Evolutionary conservation across 2,888 invertebrate species (phyloP).

Genomic region (Anthrax anthrax): DNA sequence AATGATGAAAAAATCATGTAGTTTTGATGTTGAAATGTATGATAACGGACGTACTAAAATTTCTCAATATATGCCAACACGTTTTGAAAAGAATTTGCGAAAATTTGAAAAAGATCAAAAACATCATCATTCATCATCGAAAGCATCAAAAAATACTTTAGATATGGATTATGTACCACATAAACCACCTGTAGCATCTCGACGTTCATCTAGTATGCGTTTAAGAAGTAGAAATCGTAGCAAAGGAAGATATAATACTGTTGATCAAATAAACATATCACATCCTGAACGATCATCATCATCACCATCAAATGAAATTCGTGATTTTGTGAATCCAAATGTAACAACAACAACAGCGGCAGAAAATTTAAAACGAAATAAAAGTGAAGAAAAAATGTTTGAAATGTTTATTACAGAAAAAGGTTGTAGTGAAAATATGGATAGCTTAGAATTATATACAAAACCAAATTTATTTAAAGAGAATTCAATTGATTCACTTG

Average conservation of each 20-base stretch:
- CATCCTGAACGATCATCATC: slow-evolving; percentile 26
- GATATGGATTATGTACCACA: slow-evolving; percentile 49
- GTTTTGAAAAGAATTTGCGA: slow-evolving; percentile 41
- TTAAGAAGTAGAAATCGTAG: slow-evolving; percentile 38
- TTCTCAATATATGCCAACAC: slow-evolving; percentile 18
- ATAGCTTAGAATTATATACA: slow-evolving; percentile 43
- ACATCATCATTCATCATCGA: slow-evolving; percentile 23
- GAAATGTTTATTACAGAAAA: slow-evolving; percentile 47
- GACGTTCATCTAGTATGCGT: slow-evolving; percentile 50
- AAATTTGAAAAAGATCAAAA: slow-evolving; percentile 47
- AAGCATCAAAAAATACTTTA: slow-evolving; percentile 29
- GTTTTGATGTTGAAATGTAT: slow-evolving; percentile 24
- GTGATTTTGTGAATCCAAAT: slow-evolving; percentile 10
- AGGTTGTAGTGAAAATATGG: slow-evolving; percentile 45
- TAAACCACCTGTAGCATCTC: slow-evolving; percentile 58
- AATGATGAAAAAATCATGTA: slow-evolving; percentile 22
- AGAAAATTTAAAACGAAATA: slow-evolving; percentile 28
- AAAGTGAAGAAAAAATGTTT: slow-evolving; percentile 41
- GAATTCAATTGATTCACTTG: slow-evolving; percentile 36
- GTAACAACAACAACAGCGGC: slow-evolving; percentile 11
- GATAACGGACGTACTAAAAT: slow-evolving; percentile 4
- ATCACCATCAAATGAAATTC: slow-evolving; percentile 6
- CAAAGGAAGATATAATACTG: slow-evolving; percentile 32
- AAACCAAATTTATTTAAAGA: slow-evolving; percentile 17
- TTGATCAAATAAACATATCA: slow-evolving; percentile 30